Percentiles rank a stretch among this genome's conserved stretches.
These are phyloP conservation scores for Coelopa frigida DNA, from an alignment of 1,140 invertebrate genomes.

Conservation along the genomic window DNA sequence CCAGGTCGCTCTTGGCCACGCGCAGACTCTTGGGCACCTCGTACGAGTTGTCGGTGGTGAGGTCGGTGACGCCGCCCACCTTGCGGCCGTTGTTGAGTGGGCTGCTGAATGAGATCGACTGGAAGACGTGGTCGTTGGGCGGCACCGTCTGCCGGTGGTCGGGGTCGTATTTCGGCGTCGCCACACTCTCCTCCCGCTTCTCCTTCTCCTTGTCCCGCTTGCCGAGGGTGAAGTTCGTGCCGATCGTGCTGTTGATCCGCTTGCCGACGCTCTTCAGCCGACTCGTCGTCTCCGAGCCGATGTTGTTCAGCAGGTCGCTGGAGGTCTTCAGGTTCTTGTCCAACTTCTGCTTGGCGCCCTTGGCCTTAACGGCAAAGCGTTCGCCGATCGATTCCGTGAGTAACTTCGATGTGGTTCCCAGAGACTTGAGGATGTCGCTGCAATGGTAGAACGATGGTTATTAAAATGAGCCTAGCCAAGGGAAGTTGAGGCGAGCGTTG, in stretches of 20 bases:
- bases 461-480: background rate
- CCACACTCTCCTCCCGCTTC: slow-evolving; percentile 5
- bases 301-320: slow-evolving; percentile 27
- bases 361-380: slow-evolving; percentile 32
- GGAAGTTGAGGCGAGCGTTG: too few species aligned
- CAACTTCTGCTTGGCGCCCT: slow-evolving; percentile 33
- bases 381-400: slow-evolving; percentile 40
- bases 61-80: slow-evolving; percentile 16
- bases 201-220: slow-evolving; percentile 14
- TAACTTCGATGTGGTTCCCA: slow-evolving; percentile 39
- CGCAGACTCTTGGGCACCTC: slow-evolving; percentile 28
- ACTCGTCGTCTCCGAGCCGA: slow-evolving; percentile 26
- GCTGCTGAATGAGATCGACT: slow-evolving; percentile 36
- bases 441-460: slow-evolving; percentile 6
- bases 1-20: slow-evolving; percentile 8
- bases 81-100: slow-evolving; percentile 25
- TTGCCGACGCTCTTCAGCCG: slow-evolving; percentile 32
- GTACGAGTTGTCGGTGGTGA: slow-evolving; percentile 21
- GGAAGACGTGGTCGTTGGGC: slow-evolving; percentile 35
- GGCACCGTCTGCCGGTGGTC: slow-evolving; percentile 37
- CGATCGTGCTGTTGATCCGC: slow-evolving; percentile 14
- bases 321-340: slow-evolving; percentile 40
- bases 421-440: slow-evolving; percentile 34
- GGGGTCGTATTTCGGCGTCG: slow-evolving; percentile 11
- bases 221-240: slow-evolving; percentile 30